Evolutionary conservation across 2,113 vertebrate genomes (phyloP), one percentile per base, ranked within the genome.

Genomic region (Petrocephalus microphthalmus): DNA sequence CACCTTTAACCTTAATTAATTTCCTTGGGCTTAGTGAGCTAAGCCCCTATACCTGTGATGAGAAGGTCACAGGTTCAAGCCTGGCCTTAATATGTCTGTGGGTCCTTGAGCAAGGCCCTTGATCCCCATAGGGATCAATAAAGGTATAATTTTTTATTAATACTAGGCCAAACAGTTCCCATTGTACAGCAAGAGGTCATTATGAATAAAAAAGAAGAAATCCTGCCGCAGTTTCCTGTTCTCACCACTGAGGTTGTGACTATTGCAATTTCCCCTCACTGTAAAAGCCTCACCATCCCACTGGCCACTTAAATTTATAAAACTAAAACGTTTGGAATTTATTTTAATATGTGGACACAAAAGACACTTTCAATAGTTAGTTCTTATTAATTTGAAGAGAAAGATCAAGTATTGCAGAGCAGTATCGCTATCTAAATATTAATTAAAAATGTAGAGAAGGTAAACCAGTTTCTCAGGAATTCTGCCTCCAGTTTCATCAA

Each of bases 1-100:
- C 29, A 88, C 87, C 89, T 91, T 90, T 90, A 90, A 8, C 89
- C 89, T 89, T 89, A n/a, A 90, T 90, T 86, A 89, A 20, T 86
- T 45, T 89, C 87, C 90, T 89, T 42, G 1, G 42, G 42, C 42
- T 42, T 3, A 42, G 42, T 42, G 42, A 42, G 42, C 42, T 42
- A 42, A 42, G 42, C 42, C 42, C 3, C 42, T 42, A 42, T 42
- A 42, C 42, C 42, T 42, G 42, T 3, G 3, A 42, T 42, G 42
- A 42, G 42, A 42, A 42, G 42, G 42, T 42, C 3, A 3, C 42
- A 3, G 42, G 42, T 42, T 42, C 42, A 3, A 42, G 42, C 42
- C 42, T 42, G 42, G 42, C 42, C 42, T 42, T 42, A 42, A 42
- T 42, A 42, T 42, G 42, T 42, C 42, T 42, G 42, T 42, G 42